phyloP scores from a whole-genome alignment of 2,888 invertebrate species.

The Eupithecia tripunctaria region DNA sequence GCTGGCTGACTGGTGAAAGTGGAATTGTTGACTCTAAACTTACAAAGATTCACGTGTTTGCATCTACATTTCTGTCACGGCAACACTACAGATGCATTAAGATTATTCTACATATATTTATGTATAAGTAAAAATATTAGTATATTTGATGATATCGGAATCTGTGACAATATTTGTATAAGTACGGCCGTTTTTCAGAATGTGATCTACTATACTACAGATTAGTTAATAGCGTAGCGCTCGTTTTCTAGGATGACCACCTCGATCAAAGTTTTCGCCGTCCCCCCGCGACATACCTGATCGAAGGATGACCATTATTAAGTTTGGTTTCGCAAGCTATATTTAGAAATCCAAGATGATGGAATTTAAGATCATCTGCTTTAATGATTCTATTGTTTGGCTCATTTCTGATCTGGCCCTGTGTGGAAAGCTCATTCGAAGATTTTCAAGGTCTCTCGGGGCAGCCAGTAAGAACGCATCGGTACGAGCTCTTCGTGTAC shows the following conservation, averaged over 20 bases:
- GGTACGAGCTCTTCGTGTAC: constrained; percentile 14
- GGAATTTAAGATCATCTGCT: background rate
- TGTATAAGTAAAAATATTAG: background rate
- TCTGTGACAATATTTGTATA: background rate
- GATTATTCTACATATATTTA: background rate
- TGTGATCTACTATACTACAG: background rate
- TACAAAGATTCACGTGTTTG: background rate
- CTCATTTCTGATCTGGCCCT: background rate
- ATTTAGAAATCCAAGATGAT: background rate
- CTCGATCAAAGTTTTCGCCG: no score
- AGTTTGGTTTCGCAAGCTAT: background rate
- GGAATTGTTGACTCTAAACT: constrained; percentile 42
- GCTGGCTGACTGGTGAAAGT: constrained; percentile 51
- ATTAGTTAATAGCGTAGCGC: background rate
- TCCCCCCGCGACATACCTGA: no score
- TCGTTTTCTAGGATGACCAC: background rate
- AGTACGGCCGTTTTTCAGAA: background rate
- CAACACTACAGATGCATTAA: background rate
- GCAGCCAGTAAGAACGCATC: constrained; percentile 12
- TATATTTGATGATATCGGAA: background rate
- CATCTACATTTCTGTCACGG: background rate
- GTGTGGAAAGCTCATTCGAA: background rate
- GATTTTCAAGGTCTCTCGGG: constrained; percentile 9
- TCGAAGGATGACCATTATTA: background rate
- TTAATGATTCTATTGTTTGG: background rate